Evolutionary conservation across 1,140 invertebrate species (phyloP).

Genomic region (Eumeta japonica): DNA sequence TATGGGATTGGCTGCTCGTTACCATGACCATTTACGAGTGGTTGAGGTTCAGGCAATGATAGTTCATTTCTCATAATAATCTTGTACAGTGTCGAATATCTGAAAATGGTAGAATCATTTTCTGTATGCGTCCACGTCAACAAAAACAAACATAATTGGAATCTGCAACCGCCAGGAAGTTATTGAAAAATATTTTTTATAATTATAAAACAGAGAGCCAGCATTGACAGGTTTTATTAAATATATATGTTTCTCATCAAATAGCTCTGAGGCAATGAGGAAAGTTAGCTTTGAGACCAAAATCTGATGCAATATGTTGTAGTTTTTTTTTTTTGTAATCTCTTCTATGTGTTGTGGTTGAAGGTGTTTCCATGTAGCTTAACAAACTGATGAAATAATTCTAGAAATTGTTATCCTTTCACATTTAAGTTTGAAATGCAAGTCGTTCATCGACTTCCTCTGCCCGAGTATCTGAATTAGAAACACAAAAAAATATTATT

Average conservation of each 20-base stretch:
- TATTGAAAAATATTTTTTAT: constrained; percentile 37
- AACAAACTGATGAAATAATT: constrained; percentile 2
- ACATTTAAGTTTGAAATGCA: constrained; percentile 2
- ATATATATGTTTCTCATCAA: constrained; percentile 6
- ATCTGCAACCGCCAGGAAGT: constrained; percentile 35
- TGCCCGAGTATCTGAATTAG: constrained; percentile 4
- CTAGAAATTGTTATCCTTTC: constrained; percentile 1
- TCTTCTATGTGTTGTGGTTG: neutral
- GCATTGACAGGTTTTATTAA: constrained; percentile 11
- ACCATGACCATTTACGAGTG: constrained; percentile 12
- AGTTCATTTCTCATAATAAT: constrained; percentile 1
- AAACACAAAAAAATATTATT: too few species aligned
- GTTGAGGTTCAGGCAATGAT: constrained; percentile 12
- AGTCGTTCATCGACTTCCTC: too few species aligned
- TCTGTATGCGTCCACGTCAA: constrained; percentile 35
- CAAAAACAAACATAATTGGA: constrained; percentile 33
- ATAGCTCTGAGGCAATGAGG: constrained; percentile 4
- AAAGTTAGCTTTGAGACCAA: constrained; percentile 3
- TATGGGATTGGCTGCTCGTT: constrained; percentile 20
- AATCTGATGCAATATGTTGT: constrained; percentile 3
- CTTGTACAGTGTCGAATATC: neutral
- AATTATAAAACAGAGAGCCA: constrained; percentile 38
- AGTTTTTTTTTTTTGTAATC: neutral
- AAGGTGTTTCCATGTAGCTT: constrained; percentile 5
- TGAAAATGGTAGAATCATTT: neutral